Evolutionary conservation across 1,140 invertebrate genomes (phyloP).

Genomic region (Tribolium castaneum): DNA sequence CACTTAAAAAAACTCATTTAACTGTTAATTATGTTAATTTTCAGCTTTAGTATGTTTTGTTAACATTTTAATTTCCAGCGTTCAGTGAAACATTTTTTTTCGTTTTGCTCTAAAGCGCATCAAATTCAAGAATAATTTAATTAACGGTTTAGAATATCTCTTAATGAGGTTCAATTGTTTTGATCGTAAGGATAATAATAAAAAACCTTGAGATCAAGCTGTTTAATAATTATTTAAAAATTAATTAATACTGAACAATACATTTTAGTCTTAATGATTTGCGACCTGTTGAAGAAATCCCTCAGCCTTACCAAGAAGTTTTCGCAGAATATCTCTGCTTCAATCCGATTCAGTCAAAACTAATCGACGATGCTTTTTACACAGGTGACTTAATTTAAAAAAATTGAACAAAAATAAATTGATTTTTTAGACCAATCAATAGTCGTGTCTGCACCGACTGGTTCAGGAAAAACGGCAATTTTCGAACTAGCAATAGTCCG

Average conservation of each 20-base stretch:
- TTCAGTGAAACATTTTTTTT: not conserved
- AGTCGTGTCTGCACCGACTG: constrained; percentile 82
- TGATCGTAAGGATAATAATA: no score
- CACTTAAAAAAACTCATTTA: not conserved
- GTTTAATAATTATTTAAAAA: not conserved
- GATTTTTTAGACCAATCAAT: constrained; percentile 74
- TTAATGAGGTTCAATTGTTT: no score
- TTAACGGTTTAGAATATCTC: no score
- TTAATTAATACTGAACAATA: not conserved
- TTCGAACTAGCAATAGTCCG: constrained; percentile 84
- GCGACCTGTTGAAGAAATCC: constrained; percentile 53
- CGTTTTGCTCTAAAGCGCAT: not conserved
- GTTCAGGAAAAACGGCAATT: constrained; percentile 84
- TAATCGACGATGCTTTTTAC: constrained; percentile 75
- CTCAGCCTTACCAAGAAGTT: constrained; percentile 50
- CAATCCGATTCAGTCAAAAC: constrained; percentile 77
- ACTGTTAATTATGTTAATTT: not conserved
- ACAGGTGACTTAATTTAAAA: constrained; percentile 65
- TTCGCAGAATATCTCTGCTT: constrained; percentile 72
- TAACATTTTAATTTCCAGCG: not conserved
- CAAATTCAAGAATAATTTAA: not conserved
- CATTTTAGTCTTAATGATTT: constrained; percentile 10
- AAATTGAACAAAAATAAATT: constrained; percentile 32
- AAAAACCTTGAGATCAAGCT: no score
- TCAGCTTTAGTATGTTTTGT: not conserved